phyloP scores from a whole-genome alignment of 2,113 vertebrate species.

The Cheirogaleus medius region DNA sequence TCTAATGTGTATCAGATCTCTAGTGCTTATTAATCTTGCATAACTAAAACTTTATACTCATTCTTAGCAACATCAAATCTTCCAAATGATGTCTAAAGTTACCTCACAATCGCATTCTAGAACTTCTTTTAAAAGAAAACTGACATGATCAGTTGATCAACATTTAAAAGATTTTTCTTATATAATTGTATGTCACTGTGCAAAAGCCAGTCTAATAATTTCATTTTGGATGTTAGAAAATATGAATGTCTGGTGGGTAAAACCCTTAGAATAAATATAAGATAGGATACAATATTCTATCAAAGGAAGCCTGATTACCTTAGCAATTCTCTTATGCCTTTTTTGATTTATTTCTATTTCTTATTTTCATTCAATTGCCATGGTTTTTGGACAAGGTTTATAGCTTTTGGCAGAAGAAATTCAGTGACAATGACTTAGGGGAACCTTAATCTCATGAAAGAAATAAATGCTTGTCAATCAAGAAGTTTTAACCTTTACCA shows the following conservation, averaged over 20 bases:
- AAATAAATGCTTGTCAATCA: slow-evolving; percentile 72
- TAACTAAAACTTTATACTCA: background rate
- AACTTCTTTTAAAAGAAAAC: background rate
- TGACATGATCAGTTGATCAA: background rate
- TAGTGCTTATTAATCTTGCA: background rate
- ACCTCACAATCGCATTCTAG: background rate
- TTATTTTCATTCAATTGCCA: slow-evolving; percentile 55
- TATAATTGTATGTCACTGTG: background rate
- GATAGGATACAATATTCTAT: background rate
- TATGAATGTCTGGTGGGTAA: background rate
- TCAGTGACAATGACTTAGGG: slow-evolving; percentile 50
- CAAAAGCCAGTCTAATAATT: background rate
- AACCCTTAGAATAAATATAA: background rate
- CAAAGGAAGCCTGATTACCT: slow-evolving; percentile 9
- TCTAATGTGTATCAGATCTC: background rate
- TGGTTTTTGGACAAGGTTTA: slow-evolving; percentile 49
- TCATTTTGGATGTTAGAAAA: background rate
- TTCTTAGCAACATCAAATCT: background rate
- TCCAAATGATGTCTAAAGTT: background rate
- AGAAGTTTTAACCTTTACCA: slow-evolving; percentile 65
- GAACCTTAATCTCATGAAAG: slow-evolving; percentile 34
- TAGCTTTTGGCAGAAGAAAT: slow-evolving; percentile 54
- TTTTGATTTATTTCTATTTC: slow-evolving; percentile 39
- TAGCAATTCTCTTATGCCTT: slow-evolving; percentile 12
- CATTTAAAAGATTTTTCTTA: background rate